These are phyloP conservation scores for Xenus cinereus DNA, from an alignment of 2,113 vertebrate species.

Conservation along the genomic window DNA sequence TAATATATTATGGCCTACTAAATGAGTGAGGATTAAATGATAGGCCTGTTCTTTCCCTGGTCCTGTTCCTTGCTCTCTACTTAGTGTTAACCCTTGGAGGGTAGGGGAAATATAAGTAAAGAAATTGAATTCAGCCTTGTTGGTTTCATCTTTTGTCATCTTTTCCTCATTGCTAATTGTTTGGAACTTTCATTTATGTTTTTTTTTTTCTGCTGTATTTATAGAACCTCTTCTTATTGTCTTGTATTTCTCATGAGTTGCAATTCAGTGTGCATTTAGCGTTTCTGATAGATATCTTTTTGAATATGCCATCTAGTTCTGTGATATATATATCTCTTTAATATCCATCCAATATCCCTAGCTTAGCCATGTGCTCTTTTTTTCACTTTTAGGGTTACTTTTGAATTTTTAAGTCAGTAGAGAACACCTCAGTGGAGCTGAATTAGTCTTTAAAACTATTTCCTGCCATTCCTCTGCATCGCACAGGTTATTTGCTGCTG, in stretches of 20 bases:
- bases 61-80: not conserved
- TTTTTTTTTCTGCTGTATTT: not conserved
- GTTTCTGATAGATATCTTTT: not conserved
- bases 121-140: not conserved
- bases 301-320: not conserved
- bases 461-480: not conserved
- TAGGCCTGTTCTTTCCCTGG: not conserved
- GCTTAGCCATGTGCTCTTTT: not conserved
- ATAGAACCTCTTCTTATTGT: not conserved
- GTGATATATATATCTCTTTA: not conserved
- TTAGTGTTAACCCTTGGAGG: not conserved
- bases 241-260: not conserved
- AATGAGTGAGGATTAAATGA: constrained; percentile 17
- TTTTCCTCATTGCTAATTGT: not conserved
- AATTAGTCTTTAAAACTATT: not conserved
- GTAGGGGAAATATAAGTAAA: not conserved
- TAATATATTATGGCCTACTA: constrained; percentile 28
- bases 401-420: not conserved
- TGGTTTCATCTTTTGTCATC: not conserved
- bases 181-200: not conserved
- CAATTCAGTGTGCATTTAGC: not conserved
- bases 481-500: not conserved
- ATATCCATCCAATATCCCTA: not conserved
- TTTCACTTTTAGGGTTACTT: not conserved
- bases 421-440: not conserved